Conservation (phyloP, 35 echinoderm and acorn worm species). For the Lytechinus variegatus region DNA sequence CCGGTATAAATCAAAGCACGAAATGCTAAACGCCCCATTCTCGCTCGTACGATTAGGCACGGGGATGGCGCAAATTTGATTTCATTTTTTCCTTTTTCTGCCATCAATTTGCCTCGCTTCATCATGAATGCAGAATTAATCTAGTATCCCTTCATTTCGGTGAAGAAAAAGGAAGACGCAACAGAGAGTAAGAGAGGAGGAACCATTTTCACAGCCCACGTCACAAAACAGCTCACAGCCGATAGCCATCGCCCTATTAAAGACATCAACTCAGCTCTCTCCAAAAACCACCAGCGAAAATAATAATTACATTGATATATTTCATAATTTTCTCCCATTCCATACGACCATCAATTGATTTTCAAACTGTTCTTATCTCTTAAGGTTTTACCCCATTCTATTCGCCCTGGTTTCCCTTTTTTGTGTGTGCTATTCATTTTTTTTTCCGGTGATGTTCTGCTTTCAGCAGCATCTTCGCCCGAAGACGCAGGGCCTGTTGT, state of each 20-base stretch:
- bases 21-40: slow-evolving; percentile 11
- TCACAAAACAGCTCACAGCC: neutral
- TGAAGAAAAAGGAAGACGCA: neutral
- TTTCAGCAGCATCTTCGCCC: neutral
- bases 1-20: neutral
- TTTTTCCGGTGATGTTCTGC: neutral
- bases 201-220: neutral
- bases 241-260: neutral
- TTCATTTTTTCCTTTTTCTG: slow-evolving; percentile 6
- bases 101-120: slow-evolving; percentile 35
- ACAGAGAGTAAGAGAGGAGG: neutral
- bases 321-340: neutral
- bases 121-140: neutral
- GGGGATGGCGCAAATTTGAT: slow-evolving; percentile 29
- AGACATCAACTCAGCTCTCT: neutral
- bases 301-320: slow-evolving; percentile 45
- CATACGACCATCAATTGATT: neutral
- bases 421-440: neutral
- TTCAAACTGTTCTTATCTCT: neutral
- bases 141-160: neutral
- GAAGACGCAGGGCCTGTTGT: neutral
- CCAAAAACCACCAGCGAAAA: slow-evolving; percentile 26
- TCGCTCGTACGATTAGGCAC: slow-evolving; percentile 41
- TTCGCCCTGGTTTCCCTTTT: neutral
- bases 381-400: neutral